These are phyloP conservation scores for Burhinus bistriatus DNA, from an alignment of 2,113 vertebrate genomes.

Conservation along the genomic window DNA sequence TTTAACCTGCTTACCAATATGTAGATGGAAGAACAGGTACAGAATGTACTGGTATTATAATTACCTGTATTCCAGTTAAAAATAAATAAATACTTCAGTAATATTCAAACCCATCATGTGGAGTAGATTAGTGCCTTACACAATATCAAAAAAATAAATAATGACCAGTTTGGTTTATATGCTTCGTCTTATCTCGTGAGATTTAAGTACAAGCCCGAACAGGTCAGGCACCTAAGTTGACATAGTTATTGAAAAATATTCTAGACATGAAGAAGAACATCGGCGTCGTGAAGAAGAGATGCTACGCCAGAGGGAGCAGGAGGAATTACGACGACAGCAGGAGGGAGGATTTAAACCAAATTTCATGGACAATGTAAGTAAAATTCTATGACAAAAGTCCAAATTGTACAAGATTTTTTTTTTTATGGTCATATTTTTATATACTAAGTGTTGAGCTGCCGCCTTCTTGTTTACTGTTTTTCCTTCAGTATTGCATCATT, in stretches of 20 bases:
- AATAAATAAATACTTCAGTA: neutral
- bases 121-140: neutral
- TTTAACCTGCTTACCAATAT: neutral
- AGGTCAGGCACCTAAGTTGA: neutral
- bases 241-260: neutral
- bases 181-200: neutral
- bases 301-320: conserved; percentile 92
- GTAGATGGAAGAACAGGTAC: neutral
- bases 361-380: conserved; percentile 94
- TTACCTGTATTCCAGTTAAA: neutral
- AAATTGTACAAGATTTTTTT: neutral
- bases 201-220: neutral
- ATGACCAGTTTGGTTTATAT: neutral
- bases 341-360: conserved; percentile 89
- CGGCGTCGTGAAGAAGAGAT: conserved; percentile 93
- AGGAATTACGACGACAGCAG: conserved; percentile 86
- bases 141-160: neutral
- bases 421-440: neutral
- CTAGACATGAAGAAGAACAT: conserved; percentile 90
- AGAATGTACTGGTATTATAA: neutral
- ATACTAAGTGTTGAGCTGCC: neutral
- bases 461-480: neutral
- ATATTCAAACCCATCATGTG: neutral
- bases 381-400: neutral
- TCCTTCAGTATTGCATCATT: neutral